Evolutionary conservation across 35 echinoderm and acorn worm species (phyloP).

Genomic region (Heliocidaris tuberculata): DNA sequence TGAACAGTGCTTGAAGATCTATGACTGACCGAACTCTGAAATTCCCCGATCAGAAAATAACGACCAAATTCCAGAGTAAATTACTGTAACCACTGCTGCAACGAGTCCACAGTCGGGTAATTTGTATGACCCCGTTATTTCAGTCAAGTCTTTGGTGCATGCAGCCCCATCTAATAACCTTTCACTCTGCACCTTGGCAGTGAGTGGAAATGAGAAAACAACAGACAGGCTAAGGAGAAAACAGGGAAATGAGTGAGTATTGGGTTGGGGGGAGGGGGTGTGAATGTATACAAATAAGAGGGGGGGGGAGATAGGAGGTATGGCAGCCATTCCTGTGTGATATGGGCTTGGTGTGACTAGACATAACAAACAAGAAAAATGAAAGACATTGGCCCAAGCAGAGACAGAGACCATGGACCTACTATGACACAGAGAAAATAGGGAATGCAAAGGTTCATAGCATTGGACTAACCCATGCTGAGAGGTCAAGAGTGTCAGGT

Average conservation of each 20-base stretch:
- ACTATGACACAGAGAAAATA: neutral
- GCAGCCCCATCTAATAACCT: neutral
- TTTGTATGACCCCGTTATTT: slow-evolving; percentile 17
- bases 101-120: neutral
- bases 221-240: neutral
- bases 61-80: slow-evolving; percentile 30
- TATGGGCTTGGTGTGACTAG: no score
- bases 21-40: neutral
- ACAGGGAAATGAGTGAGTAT: neutral
- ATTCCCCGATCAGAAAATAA: neutral
- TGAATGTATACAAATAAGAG: no score
- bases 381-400: no score
- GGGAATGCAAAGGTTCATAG: neutral
- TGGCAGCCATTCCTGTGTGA: no score
- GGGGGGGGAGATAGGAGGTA: no score
- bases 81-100: slow-evolving; percentile 30
- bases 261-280: no score
- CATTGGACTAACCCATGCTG: slow-evolving; percentile 2
- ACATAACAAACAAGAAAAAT: no score
- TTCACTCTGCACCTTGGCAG: slow-evolving; percentile 39
- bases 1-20: neutral
- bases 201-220: slow-evolving; percentile 10
- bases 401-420: no score
- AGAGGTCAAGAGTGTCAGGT: slow-evolving; percentile 30
- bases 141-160: neutral